Conservation (phyloP, 2,888 invertebrate species). For the Tipula unca region DNA sequence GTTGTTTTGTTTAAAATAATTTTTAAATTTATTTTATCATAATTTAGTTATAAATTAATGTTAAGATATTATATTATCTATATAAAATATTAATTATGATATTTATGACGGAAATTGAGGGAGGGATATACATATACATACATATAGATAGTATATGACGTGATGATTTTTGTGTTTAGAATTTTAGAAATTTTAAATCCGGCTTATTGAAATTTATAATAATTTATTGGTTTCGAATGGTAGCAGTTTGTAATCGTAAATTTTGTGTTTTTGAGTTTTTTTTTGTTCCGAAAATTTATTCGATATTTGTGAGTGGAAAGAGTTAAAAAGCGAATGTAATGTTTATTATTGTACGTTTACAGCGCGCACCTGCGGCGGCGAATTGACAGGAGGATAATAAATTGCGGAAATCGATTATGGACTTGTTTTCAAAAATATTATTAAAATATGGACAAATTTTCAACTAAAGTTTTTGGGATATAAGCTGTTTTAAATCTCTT, state of each 20-base stretch:
- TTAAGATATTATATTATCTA: not conserved
- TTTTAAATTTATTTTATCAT: slow-evolving; percentile 14
- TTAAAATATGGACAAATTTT: not conserved
- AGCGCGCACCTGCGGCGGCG: not conserved
- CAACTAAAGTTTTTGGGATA: too few relatives aligned
- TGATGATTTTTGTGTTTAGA: not conserved
- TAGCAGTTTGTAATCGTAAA: not conserved
- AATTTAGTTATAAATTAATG: slow-evolving; percentile 8
- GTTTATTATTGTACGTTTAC: too few relatives aligned
- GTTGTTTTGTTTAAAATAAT: not conserved
- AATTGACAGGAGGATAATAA: not conserved
- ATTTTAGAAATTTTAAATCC: not conserved
- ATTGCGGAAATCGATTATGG: not conserved
- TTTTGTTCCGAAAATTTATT: not conserved
- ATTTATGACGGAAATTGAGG: not conserved
- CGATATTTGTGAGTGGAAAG: not conserved
- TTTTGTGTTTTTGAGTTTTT: not conserved
- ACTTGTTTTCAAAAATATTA: not conserved
- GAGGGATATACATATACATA: not conserved
- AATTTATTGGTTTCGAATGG: not conserved
- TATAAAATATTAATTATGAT: not conserved
- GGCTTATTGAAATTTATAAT: not conserved
- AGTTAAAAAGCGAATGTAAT: not conserved
- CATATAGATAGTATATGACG: not conserved
- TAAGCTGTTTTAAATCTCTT: too few relatives aligned